phyloP scores from a whole-genome alignment of 2,113 vertebrate species.

The Aphyosemion australe region DNA sequence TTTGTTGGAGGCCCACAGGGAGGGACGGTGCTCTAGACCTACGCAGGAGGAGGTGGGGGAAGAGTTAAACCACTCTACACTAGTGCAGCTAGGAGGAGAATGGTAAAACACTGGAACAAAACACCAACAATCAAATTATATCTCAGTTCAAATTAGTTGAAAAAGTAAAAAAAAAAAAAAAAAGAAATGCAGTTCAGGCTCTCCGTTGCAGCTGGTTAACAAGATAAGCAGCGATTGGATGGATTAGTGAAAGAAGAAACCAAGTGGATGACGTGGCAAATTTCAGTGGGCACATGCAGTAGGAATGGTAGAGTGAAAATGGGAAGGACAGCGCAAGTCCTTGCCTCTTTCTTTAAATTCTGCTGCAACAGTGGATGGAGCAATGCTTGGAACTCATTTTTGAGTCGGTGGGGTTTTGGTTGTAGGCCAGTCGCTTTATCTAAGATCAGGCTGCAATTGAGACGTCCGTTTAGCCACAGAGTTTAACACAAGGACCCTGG shows the following conservation, averaged over 20 bases:
- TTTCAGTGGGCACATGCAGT: constrained; percentile 75
- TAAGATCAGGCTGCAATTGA: constrained; percentile 99
- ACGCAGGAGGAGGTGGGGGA: constrained; percentile 27
- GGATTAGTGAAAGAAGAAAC: constrained; percentile 40
- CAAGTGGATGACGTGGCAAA: constrained; percentile 49
- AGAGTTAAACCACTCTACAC: constrained; percentile 35
- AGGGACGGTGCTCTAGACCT: constrained; percentile 37
- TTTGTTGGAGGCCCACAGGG: constrained; percentile 27
- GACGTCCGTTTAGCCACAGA: constrained; percentile 82
- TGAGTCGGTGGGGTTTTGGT: constrained; percentile 23
- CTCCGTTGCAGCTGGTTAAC: constrained; percentile 76
- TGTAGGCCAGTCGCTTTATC: constrained; percentile 65
- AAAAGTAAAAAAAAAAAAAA: constrained; percentile 21
- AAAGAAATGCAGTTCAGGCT: constrained; percentile 54
- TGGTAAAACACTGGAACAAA: constrained; percentile 36
- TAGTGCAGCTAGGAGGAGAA: constrained; percentile 35
- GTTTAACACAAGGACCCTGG: constrained; percentile 11
- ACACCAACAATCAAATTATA: constrained; percentile 39
- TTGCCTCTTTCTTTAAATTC: constrained; percentile 8
- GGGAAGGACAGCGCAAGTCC: constrained; percentile 15
- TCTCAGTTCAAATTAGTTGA: constrained; percentile 8
- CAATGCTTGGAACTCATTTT: constrained; percentile 37
- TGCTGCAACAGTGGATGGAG: constrained; percentile 14
- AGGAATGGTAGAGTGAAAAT: constrained; percentile 51
- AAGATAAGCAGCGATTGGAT: constrained; percentile 41